phyloP scores from a whole-genome alignment of 2,797 vertebrate species.

The Melanotaenia maccullochi region DNA sequence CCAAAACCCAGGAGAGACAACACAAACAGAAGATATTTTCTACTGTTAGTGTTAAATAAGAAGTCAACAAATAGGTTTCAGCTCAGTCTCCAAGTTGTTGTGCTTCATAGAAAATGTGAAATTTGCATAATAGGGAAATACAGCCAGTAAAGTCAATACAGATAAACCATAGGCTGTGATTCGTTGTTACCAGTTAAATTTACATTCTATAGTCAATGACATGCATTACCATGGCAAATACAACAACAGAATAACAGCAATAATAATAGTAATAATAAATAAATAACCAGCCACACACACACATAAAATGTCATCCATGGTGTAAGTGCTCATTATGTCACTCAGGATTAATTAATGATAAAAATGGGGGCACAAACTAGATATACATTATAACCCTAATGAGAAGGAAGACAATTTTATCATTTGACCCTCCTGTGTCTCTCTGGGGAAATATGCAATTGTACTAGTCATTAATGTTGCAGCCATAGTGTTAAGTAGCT shows the following conservation, averaged over 20 bases:
- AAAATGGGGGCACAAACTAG: slow-evolving; percentile 75
- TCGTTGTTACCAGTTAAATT: slow-evolving; percentile 26
- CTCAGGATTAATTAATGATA: slow-evolving; percentile 78
- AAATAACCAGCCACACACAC: slow-evolving; percentile 17
- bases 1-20: slow-evolving; percentile 61
- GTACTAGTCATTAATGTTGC: slow-evolving; percentile 79
- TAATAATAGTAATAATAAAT: slow-evolving; percentile 15
- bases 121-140: slow-evolving; percentile 25
- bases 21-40: slow-evolving; percentile 48
- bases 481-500: slow-evolving; percentile 81
- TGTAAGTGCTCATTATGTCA: slow-evolving; percentile 75
- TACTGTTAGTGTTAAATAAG: slow-evolving; percentile 64
- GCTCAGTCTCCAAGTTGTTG: slow-evolving; percentile 32
- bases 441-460: slow-evolving; percentile 76
- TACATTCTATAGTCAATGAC: slow-evolving; percentile 3
- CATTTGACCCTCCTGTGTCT: slow-evolving; percentile 71
- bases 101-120: slow-evolving; percentile 21
- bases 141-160: background rate
- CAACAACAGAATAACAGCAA: slow-evolving; percentile 16
- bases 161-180: slow-evolving; percentile 9
- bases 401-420: slow-evolving; percentile 77
- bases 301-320: slow-evolving; percentile 34
- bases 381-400: slow-evolving; percentile 77
- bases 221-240: slow-evolving; percentile 5
- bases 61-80: slow-evolving; percentile 45